Evolutionary conservation across 1,140 invertebrate species (phyloP).

Genomic region (Cylas formicarius): DNA sequence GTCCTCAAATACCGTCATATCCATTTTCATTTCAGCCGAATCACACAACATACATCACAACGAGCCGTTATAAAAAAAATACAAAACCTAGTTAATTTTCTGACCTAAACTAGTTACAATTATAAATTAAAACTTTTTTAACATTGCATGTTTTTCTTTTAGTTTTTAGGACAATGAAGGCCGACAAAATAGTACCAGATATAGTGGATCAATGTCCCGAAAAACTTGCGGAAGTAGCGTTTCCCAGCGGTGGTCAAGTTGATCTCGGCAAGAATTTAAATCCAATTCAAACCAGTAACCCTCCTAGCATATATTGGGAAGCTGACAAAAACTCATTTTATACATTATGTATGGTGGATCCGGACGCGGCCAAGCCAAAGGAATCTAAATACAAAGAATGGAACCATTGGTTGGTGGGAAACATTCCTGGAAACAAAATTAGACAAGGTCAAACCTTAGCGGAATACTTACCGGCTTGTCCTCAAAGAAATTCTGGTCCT

Average conservation of each 20-base stretch:
- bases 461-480: slow-evolving; percentile 77
- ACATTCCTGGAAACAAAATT: slow-evolving; percentile 74
- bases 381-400: slow-evolving; percentile 73
- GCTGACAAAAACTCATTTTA: slow-evolving; percentile 58
- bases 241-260: slow-evolving; percentile 50
- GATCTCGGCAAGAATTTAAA: slow-evolving; percentile 68
- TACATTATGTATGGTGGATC: slow-evolving; percentile 78
- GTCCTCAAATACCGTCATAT: too few species aligned
- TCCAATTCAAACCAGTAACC: slow-evolving; percentile 64
- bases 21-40: too few species aligned
- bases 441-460: slow-evolving; percentile 57
- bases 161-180: slow-evolving; percentile 24
- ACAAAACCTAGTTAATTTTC: too few species aligned
- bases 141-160: not conserved
- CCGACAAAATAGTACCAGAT: slow-evolving; percentile 30
- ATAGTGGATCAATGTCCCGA: slow-evolving; percentile 29
- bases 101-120: too few species aligned
- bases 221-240: slow-evolving; percentile 25
- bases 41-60: too few species aligned
- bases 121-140: too few species aligned
- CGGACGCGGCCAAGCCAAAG: slow-evolving; percentile 77
- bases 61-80: too few species aligned
- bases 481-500: slow-evolving; percentile 69
- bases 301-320: slow-evolving; percentile 57
- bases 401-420: slow-evolving; percentile 87